Evolutionary conservation across 64 coral and sea anemone species (phyloP).

Genomic region (Pachyseris speciosa): DNA sequence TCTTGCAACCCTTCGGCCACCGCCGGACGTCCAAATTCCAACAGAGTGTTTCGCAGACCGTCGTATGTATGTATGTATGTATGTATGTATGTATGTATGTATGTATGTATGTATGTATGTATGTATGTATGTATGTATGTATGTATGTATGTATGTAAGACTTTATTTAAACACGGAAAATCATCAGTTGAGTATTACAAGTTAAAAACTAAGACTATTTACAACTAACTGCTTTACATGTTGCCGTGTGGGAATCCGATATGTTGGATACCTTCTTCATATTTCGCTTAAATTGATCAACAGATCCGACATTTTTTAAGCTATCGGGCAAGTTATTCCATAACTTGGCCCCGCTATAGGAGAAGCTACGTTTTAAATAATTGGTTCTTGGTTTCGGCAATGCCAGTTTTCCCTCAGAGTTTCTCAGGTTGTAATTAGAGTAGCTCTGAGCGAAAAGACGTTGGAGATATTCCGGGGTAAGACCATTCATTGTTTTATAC

Average conservation of each 20-base stretch:
- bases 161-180: too few species aligned
- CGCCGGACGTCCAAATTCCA: too few species aligned
- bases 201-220: too few species aligned
- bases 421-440: slow-evolving; percentile 21
- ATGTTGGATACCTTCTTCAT: neutral
- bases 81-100: too few species aligned
- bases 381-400: neutral
- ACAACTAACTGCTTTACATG: too few species aligned
- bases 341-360: neutral
- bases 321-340: slow-evolving; percentile 8
- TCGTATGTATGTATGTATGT: too few species aligned
- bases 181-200: too few species aligned
- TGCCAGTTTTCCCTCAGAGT: slow-evolving; percentile 4
- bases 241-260: neutral
- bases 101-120: too few species aligned
- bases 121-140: too few species aligned
- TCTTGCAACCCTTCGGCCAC: too few species aligned
- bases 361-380: slow-evolving; percentile 34
- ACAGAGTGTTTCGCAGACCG: too few species aligned
- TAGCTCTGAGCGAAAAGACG: neutral
- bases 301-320: neutral
- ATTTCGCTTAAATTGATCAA: neutral
- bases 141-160: too few species aligned
- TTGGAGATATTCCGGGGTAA: neutral
- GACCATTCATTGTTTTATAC: slow-evolving; percentile 29